These are phyloP conservation scores for Sphaerodactylus townsendi DNA, from an alignment of 2,113 vertebrate species.

Conservation along the genomic window DNA sequence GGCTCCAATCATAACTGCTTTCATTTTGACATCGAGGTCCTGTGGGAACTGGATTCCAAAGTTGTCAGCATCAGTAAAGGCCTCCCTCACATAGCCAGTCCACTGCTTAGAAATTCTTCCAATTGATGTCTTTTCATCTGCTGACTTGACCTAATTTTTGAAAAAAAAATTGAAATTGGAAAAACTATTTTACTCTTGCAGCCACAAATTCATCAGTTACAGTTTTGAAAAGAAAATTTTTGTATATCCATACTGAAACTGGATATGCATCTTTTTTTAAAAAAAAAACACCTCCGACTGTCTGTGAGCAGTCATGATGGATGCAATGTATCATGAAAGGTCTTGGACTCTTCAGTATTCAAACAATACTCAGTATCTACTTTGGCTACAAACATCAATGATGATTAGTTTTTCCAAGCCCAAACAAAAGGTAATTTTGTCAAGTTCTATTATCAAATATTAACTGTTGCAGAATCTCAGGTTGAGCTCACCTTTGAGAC, in stretches of 20 bases:
- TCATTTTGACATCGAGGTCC: conserved; percentile 92
- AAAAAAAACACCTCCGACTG: too few species aligned
- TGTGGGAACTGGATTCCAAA: conserved; percentile 92
- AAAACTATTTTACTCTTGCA: background rate
- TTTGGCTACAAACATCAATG: too few species aligned
- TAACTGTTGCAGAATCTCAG: too few species aligned
- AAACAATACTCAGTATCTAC: too few species aligned
- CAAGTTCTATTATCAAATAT: too few species aligned
- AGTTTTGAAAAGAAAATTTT: background rate
- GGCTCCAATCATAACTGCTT: conserved; percentile 90
- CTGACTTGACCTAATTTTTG: conserved; percentile 79
- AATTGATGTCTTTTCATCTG: conserved; percentile 81
- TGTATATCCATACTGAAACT: background rate
- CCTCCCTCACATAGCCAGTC: conserved; percentile 84
- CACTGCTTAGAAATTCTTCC: conserved; percentile 95
- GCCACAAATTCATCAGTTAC: background rate
- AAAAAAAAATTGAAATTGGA: conserved; percentile 8
- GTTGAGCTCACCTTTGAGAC: too few species aligned
- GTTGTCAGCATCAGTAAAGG: conserved; percentile 88
- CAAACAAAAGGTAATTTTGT: too few species aligned
- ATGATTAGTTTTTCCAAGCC: too few species aligned
- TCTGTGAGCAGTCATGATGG: too few species aligned
- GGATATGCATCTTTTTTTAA: too few species aligned
- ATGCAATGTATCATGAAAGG: too few species aligned
- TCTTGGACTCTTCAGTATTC: too few species aligned